Conservation (phyloP, 2,113 vertebrate genomes). For the Gadus chalcogrammus region DNA sequence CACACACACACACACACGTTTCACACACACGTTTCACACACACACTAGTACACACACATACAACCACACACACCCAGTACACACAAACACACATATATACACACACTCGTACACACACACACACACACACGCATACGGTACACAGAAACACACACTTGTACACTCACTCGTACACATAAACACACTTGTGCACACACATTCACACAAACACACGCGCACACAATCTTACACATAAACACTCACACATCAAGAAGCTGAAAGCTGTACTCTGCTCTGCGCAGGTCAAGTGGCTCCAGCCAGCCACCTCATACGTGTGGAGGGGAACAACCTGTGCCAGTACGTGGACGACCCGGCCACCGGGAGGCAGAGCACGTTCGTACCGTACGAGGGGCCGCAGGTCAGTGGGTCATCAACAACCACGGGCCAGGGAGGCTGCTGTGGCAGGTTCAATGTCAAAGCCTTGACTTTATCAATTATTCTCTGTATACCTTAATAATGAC, state of each 20-base stretch:
- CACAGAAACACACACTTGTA: no score
- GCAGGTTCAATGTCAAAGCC: neutral
- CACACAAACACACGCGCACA: neutral
- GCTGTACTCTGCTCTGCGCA: constrained; percentile 42
- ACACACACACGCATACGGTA: no score
- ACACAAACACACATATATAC: no score
- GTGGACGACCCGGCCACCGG: constrained; percentile 93
- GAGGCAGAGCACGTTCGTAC: constrained; percentile 91
- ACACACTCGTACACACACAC: no score
- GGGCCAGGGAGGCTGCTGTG: neutral
- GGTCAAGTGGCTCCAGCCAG: constrained; percentile 92
- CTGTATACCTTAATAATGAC: no score
- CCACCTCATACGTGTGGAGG: constrained; percentile 95
- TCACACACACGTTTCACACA: no score
- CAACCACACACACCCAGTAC: no score
- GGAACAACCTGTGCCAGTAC: constrained; percentile 91
- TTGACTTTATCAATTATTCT: no score
- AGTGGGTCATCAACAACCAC: constrained; percentile 19
- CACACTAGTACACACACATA: no score
- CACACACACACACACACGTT: no score
- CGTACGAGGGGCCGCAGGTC: constrained; percentile 95
- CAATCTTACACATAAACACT: neutral
- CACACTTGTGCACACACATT: no score
- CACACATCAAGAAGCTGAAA: neutral
- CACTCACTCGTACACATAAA: no score